Conservation (phyloP, 2,113 vertebrate species). For the Tachysurus vachellii region DNA sequence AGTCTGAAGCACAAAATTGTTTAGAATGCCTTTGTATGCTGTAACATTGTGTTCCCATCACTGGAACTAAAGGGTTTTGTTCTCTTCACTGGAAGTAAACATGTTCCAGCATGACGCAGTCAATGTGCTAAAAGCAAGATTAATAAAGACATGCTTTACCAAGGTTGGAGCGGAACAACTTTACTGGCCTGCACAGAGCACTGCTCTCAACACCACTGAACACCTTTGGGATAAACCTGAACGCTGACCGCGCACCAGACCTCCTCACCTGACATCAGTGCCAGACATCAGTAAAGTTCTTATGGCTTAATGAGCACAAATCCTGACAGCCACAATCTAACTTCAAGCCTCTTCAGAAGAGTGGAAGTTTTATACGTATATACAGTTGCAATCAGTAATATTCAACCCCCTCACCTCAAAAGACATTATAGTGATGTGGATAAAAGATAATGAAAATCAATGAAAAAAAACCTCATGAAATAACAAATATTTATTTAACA, state of each 20-base stretch:
- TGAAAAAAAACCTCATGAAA: too few species aligned
- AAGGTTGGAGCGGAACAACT: neutral
- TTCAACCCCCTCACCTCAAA: too few species aligned
- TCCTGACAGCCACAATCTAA: neutral
- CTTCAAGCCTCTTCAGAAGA: neutral
- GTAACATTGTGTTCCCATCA: neutral
- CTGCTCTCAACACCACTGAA: neutral
- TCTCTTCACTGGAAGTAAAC: neutral
- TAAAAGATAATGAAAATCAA: too few species aligned
- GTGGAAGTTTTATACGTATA: neutral
- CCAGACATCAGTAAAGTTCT: neutral
- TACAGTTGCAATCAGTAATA: too few species aligned
- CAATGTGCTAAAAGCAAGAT: neutral
- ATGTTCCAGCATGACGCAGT: neutral
- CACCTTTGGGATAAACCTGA: neutral
- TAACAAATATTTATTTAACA: too few species aligned
- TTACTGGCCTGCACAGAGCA: neutral
- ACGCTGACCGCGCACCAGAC: neutral
- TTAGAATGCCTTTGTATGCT: neutral
- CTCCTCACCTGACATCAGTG: neutral
- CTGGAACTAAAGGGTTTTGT: neutral
- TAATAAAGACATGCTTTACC: neutral
- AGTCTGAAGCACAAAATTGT: neutral
- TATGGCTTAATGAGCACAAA: neutral
- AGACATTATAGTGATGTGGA: too few species aligned